Evolutionary conservation across 1,140 invertebrate genomes (phyloP), one percentile per base, ranked within the genome.

Genomic region (Drosophila teissieri): DNA sequence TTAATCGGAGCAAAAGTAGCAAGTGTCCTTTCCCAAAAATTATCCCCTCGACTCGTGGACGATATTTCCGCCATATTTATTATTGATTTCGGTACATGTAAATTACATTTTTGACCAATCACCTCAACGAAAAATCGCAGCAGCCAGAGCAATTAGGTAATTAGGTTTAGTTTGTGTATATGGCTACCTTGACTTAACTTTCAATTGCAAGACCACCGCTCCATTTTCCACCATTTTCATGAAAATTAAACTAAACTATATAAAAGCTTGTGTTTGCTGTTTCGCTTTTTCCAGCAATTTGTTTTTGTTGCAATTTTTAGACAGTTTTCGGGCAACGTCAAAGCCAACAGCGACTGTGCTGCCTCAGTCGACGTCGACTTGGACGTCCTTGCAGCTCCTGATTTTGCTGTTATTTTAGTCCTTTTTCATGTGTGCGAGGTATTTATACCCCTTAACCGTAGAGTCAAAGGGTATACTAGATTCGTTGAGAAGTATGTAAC

Each of bases 171-270:
- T 37, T 46, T 62, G 58, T 37, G 31, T 44, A 44, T 22, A 67
- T 53, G 39, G 37, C 22, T 31, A 22, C 34, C 63, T 15, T 44
- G 68, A 68, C 49, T 40, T 45, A 69, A 70, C 64, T 56, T 70
- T 56, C 27, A 70, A 68, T 69, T 68, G 46, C 14, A 27, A 24
- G 19, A 14, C 46, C 3, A 31, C 46, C 11, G 5, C 45, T 24
- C 4, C 19, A 7, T 24, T 22, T 36, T 12, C 14, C 22, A n/a
- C 55, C 12, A 40, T 36, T 15, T 22, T 14, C 22, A 5, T 11
- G n/a, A 53, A 69, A 69, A 54, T 22, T 54, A 31, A 67, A 69
- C 65, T 69, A 68, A 69, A 69, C 63, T 69, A 69, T 69, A 54
- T 68, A 45, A 69, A 68, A 54, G 15, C 37, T 69, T 54, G 34